A percentile compares a stretch with the other conserved stretches of the same genome.
Conservation (phyloP, 2,797 vertebrate species). For the Rhinella marina region DNA sequence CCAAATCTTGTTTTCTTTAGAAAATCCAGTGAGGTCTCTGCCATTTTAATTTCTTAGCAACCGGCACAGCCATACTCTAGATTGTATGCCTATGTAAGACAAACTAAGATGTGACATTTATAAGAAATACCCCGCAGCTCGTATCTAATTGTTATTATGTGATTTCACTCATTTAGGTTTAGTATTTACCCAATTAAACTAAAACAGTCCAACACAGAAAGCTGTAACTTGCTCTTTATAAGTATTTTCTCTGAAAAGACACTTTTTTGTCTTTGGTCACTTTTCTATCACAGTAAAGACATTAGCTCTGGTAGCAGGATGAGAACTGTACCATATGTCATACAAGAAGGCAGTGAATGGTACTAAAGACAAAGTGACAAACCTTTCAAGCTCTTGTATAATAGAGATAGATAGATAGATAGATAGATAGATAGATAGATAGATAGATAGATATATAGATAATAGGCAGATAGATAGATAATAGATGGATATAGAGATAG, state of each 20-base stretch:
- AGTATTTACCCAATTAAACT: neutral
- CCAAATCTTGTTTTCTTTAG: slow-evolving; percentile 25
- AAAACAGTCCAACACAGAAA: neutral
- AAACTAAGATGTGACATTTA: neutral
- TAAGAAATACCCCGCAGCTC: neutral
- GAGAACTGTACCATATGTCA: neutral
- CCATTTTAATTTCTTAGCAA: slow-evolving; percentile 37
- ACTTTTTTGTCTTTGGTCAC: neutral
- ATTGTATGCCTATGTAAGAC: neutral
- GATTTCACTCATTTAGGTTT: neutral
- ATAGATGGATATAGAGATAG: no score
- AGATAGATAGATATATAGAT: no score
- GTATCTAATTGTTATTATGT: slow-evolving; percentile 16
- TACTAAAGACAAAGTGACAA: neutral
- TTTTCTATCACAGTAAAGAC: neutral
- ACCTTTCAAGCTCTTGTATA: no score
- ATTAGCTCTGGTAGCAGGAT: neutral
- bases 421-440: no score
- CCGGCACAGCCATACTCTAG: neutral
- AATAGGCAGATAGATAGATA: no score
- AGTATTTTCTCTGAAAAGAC: neutral
- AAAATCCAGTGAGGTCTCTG: slow-evolving; percentile 10
- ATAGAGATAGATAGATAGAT: no score
- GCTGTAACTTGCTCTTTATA: neutral
- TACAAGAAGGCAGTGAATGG: neutral